These are phyloP conservation scores for Bombus pyrosoma DNA, from an alignment of 1,140 invertebrate species.

Conservation along the genomic window DNA sequence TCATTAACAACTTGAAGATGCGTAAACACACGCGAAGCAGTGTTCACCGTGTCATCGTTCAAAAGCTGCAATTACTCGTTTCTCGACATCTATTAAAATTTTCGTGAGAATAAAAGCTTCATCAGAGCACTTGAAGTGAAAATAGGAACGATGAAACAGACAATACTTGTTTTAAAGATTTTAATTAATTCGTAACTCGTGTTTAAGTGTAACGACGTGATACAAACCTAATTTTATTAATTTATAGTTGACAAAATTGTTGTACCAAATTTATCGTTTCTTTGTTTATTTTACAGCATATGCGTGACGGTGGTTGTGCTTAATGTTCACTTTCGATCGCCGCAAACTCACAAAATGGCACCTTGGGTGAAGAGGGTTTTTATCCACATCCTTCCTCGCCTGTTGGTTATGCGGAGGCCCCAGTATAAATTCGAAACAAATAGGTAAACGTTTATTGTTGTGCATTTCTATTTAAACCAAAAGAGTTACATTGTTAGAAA, in stretches of 20 bases:
- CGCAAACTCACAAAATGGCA: constrained; percentile 97
- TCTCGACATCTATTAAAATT: not conserved
- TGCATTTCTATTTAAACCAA: not conserved
- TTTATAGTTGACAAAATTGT: not conserved
- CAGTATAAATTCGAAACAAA: constrained; percentile 91
- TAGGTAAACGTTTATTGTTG: constrained; percentile 82
- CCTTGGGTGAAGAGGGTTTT: constrained; percentile 96
- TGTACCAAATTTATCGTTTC: no score
- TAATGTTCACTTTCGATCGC: constrained; percentile 97
- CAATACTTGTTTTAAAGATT: not conserved
- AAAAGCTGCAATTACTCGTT: constrained; percentile 9
- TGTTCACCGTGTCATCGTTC: no score
- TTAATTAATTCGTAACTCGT: not conserved
- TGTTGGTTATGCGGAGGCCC: constrained; percentile 92
- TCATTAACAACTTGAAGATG: not conserved
- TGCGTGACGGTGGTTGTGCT: constrained; percentile 99
- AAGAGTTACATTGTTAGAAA: not conserved
- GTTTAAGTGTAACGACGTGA: not conserved
- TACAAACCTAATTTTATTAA: not conserved
- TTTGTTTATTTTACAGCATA: constrained; percentile 87
- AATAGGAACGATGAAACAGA: not conserved
- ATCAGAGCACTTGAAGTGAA: not conserved
- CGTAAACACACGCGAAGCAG: not conserved
- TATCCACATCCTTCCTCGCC: constrained; percentile 93
- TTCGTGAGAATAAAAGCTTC: not conserved